Base-by-base conservation (phyloP, 2,113 vertebrate genomes). In the Gracilinanus agilis region DNA sequence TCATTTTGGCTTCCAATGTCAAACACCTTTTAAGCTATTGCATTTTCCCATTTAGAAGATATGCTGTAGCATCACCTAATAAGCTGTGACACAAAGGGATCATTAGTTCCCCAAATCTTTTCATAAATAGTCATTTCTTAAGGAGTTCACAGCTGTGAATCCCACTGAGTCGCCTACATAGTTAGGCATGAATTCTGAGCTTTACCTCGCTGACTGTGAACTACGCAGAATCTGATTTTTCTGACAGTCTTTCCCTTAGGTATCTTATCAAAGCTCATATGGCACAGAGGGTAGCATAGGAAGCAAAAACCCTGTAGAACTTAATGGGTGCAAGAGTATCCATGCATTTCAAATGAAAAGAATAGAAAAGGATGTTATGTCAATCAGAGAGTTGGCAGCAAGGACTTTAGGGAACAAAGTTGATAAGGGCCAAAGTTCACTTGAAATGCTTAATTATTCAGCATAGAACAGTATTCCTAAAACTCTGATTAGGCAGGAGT, bases 321-420 rank as follows among this genome's bases (percentile, higher is more conserved):
- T 89, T 95, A 97, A 96, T 40, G 58, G 91, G n/a, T 96, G 9
- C 44, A 49, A 75, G 54, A 95, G 91, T 55, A 91, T 88, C 0
- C 7, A 29, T 67, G 19, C 53, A 88, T 93, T 96, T 88, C 27
- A 97, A 97, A 96, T 94, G 27, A 67, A 89, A 93, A 95, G 89
- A 44, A 95, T 93, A 1, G 54, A 96, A 92, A 53, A 97, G 96
- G 91, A 97, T 90, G 56, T 67, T 93, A 55, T 95, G 54, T 95
- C 91, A 96, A 44, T 93, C 90, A 44, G 40, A 83, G 90, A 90
- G 90, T 92, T 92, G 34, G 29, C 91, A 96, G 90, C 91, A 97
- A 98, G 93, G 24, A 1, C 16, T 96, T 97, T 95, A 96, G 56
- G 25, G 25, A 96, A 95, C 91, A 96, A 96, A 93, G 21, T 0